phyloP scores from a whole-genome alignment of 2,888 invertebrate genomes.

The Drosophila crucigera region DNA sequence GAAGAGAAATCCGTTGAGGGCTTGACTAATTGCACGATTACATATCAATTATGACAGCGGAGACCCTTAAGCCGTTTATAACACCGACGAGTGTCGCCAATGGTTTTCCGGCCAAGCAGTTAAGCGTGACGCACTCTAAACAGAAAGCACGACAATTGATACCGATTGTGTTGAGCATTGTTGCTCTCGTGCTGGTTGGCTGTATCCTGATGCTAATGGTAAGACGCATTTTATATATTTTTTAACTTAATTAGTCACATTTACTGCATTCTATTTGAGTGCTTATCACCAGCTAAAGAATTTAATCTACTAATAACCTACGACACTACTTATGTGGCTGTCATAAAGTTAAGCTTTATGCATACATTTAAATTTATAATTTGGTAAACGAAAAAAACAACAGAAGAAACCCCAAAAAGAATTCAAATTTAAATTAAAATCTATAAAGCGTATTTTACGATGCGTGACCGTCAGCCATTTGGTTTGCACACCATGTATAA shows the following conservation, averaged over 20 bases:
- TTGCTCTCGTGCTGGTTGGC: constrained; percentile 68
- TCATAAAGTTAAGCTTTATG: constrained; percentile 29
- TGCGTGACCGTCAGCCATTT: constrained; percentile 63
- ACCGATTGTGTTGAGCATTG: constrained; percentile 75
- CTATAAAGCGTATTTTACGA: constrained; percentile 53
- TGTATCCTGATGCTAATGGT: constrained; percentile 81
- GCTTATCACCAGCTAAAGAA: not conserved
- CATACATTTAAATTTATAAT: constrained; percentile 45
- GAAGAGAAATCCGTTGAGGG: constrained; percentile 11
- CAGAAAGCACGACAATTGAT: constrained; percentile 66
- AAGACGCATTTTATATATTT: constrained; percentile 43
- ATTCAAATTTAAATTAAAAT: constrained; percentile 48
- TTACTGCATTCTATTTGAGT: constrained; percentile 9
- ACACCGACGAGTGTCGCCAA: constrained; percentile 79
- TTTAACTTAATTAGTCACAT: constrained; percentile 1
- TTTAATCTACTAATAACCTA: constrained; percentile 9
- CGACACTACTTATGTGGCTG: constrained; percentile 9
- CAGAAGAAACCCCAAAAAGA: not conserved
- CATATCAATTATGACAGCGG: constrained; percentile 83
- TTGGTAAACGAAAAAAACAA: not conserved
- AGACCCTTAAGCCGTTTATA: constrained; percentile 85
- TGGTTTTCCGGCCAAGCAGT: constrained; percentile 76
- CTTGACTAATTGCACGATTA: constrained; percentile 40
- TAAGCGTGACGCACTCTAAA: constrained; percentile 56
- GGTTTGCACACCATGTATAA: constrained; percentile 29